A percentile compares a stretch with the other conserved stretches of the same genome.
Conservation (phyloP, 2,888 invertebrate species). For the Synanthedon tipuliformis region DNA sequence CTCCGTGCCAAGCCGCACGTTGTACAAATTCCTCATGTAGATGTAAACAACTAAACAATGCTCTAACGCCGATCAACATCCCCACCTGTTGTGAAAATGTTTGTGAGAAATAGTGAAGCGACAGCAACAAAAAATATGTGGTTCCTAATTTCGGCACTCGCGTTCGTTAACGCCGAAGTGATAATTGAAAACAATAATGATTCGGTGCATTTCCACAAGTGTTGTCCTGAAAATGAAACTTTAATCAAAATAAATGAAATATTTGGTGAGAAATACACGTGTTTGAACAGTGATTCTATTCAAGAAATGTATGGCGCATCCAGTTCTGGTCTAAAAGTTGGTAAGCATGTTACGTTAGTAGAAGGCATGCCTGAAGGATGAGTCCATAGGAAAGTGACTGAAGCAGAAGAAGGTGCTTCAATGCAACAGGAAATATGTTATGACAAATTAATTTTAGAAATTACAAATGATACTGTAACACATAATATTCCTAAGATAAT, state of each 20-base stretch:
- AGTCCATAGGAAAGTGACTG: constrained; percentile 19
- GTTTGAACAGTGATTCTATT: constrained; percentile 29
- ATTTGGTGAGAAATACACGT: constrained; percentile 24
- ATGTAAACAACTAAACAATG: constrained; percentile 49
- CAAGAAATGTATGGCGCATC: constrained; percentile 25
- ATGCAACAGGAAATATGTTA: constrained; percentile 27
- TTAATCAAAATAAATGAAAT: constrained; percentile 32
- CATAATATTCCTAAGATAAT: constrained; percentile 40
- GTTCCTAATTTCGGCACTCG: constrained; percentile 27
- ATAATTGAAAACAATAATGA: constrained; percentile 12
- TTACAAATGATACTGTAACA: constrained; percentile 30
- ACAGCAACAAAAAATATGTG: constrained; percentile 31
- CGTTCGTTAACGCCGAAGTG: constrained; percentile 20
- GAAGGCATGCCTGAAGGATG: constrained; percentile 39
- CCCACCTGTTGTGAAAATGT: constrained; percentile 42
- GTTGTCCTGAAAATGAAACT: constrained; percentile 40
- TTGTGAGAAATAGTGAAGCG: constrained; percentile 8
- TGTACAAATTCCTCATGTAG: constrained; percentile 2
- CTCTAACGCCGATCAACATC: constrained; percentile 35
- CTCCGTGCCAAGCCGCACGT: constrained; percentile 7
- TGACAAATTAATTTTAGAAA: constrained; percentile 40
- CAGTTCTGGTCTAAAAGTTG: constrained; percentile 31
- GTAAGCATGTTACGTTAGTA: constrained; percentile 24
- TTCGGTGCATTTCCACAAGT: constrained; percentile 41
- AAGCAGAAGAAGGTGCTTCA: constrained; percentile 15